phyloP scores from a whole-genome alignment of 1,140 invertebrate genomes.

The Acromyrmex echinatior region DNA sequence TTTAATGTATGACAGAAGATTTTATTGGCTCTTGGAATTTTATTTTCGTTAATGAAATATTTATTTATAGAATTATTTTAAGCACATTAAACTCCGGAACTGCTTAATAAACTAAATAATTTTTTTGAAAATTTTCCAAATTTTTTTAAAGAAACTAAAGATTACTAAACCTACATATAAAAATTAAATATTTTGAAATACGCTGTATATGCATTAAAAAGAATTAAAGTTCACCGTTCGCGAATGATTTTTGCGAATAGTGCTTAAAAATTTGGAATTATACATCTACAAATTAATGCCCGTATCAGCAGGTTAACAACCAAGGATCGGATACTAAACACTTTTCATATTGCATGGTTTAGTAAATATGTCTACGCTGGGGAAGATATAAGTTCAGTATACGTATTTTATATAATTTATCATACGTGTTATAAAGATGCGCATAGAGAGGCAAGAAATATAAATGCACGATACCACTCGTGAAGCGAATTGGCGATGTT shows the following conservation, averaged over 20 bases:
- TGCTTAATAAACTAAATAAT: neutral
- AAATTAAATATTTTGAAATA: neutral
- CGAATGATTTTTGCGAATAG: neutral
- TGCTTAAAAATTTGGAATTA: conserved; percentile 30
- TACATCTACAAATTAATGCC: conserved; percentile 24
- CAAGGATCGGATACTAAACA: neutral
- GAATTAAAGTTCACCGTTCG: conserved; percentile 18
- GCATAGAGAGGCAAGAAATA: conserved; percentile 5
- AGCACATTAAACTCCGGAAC: neutral
- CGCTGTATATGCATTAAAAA: neutral
- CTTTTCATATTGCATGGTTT: conserved; percentile 10
- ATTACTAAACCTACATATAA: neutral
- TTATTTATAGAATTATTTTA: conserved; percentile 5
- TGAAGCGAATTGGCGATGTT: neutral
- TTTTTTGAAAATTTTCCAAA: neutral
- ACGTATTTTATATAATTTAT: conserved; percentile 39
- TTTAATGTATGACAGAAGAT: neutral
- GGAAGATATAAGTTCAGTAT: conserved; percentile 1
- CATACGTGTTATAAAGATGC: neutral
- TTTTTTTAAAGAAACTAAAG: neutral
- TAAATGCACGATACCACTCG: neutral
- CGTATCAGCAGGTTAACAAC: conserved; percentile 11
- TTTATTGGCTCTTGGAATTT: neutral
- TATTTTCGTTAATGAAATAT: neutral
- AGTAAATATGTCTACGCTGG: conserved; percentile 8